phyloP scores from a whole-genome alignment of 2,797 vertebrate species.

The Gouania willdenowi region DNA sequence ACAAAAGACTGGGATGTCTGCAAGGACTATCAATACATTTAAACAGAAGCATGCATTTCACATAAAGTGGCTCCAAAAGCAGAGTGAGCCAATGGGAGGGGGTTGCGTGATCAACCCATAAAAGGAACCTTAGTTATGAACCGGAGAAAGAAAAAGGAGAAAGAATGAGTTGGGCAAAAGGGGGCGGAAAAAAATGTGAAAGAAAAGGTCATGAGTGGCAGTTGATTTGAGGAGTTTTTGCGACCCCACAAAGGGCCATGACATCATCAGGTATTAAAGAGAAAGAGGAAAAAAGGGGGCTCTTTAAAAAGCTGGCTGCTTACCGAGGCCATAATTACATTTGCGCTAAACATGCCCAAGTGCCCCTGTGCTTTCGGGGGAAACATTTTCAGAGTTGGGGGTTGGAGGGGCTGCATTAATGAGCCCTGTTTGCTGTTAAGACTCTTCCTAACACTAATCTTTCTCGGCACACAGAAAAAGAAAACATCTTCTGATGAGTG shows the following conservation, averaged over 20 bases:
- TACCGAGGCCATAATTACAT: conserved; percentile 92
- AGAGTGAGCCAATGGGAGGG: conserved; percentile 59
- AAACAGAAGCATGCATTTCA: conserved; percentile 72
- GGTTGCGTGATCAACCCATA: conserved; percentile 72
- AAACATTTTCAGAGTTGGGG: conserved; percentile 75
- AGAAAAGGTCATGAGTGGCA: conserved; percentile 75
- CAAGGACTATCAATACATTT: conserved; percentile 71
- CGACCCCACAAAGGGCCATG: conserved; percentile 82
- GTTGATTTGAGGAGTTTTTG: conserved; percentile 86
- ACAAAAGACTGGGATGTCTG: conserved; percentile 62
- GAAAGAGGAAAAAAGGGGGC: conserved; percentile 78
- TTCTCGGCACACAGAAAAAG: conserved; percentile 46
- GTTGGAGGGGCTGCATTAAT: conserved; percentile 81
- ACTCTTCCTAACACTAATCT: conserved; percentile 72
- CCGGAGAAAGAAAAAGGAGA: conserved; percentile 66
- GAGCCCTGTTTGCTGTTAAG: conserved; percentile 79
- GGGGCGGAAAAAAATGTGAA: conserved; percentile 65
- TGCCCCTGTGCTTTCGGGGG: conserved; percentile 78
- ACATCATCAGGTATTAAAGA: conserved; percentile 90
- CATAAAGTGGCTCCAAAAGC: conserved; percentile 70
- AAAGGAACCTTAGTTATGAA: conserved; percentile 78
- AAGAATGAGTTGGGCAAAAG: conserved; percentile 66
- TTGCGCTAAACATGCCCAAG: conserved; percentile 89
- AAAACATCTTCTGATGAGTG: too few species aligned
- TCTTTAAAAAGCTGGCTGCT: conserved; percentile 84